Evolutionary conservation across 2,888 invertebrate genomes (phyloP).

Genomic region (Argynnis bischoffii): DNA sequence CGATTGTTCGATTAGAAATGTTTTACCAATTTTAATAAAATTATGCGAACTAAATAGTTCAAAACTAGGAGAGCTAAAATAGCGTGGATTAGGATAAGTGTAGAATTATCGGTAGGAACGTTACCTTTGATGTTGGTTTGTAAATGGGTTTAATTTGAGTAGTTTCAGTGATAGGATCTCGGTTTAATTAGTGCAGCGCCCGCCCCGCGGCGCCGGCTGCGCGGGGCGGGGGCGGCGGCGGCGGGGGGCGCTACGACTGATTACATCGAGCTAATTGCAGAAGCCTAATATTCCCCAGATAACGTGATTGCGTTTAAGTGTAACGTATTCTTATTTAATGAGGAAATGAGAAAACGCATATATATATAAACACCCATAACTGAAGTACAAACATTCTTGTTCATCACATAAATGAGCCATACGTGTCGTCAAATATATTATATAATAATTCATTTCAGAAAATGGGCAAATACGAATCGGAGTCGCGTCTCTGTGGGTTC

Average conservation of each 20-base stretch:
- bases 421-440: too few relatives aligned
- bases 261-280: conserved; percentile 9
- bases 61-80: neutral
- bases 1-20: too few relatives aligned
- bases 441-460: too few relatives aligned
- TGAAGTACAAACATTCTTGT: too few relatives aligned
- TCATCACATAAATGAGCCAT: too few relatives aligned
- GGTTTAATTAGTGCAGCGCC: conserved; percentile 9
- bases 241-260: conserved; percentile 6
- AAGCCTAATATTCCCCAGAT: conserved; percentile 22
- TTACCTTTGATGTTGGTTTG: neutral
- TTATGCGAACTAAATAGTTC: neutral
- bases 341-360: neutral
- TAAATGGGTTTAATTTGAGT: conserved; percentile 14
- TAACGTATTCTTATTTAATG: neutral
- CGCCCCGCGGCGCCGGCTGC: too few relatives aligned
- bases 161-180: conserved; percentile 15
- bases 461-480: too few relatives aligned
- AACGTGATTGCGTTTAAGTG: conserved; percentile 16
- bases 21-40: too few relatives aligned
- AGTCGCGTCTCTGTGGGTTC: too few relatives aligned
- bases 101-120: conserved; percentile 4
- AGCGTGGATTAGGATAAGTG: neutral
- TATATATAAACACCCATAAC: too few relatives aligned
- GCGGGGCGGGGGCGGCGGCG: neutral